A percentile compares a stretch with the other conserved stretches of the same genome.
These are phyloP conservation scores for Triplophysa rosa DNA, from an alignment of 2,113 vertebrate genomes.

Conservation along the genomic window DNA sequence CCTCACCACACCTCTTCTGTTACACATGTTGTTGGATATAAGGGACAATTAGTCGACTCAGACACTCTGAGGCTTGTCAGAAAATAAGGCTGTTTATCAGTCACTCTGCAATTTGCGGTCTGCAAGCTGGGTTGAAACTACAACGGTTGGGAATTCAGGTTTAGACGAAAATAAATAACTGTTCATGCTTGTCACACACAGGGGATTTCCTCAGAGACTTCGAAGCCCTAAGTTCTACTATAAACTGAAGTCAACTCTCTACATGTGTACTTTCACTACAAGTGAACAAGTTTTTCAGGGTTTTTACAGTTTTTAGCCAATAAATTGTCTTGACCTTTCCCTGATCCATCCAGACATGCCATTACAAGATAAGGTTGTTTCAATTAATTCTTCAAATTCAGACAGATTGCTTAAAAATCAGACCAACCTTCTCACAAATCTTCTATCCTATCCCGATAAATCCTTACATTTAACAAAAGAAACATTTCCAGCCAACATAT, in stretches of 20 bases:
- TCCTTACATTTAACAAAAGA: too few relatives aligned
- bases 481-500: too few relatives aligned
- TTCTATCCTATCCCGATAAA: too few relatives aligned
- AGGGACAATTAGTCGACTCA: slow-evolving; percentile 50
- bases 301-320: neutral
- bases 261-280: too few relatives aligned
- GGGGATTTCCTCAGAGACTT: slow-evolving; percentile 3
- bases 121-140: slow-evolving; percentile 2
- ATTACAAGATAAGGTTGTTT: too few relatives aligned
- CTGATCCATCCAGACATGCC: neutral
- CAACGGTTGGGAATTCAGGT: slow-evolving; percentile 7
- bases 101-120: slow-evolving; percentile 17
- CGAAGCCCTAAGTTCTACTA: slow-evolving; percentile 15
- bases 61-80: slow-evolving; percentile 34
- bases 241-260: slow-evolving; percentile 23
- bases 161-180: slow-evolving; percentile 47
- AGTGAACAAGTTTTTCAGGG: neutral
- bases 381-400: too few relatives aligned
- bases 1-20: slow-evolving; percentile 16
- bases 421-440: too few relatives aligned
- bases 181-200: slow-evolving; percentile 45
- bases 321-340: neutral
- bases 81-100: slow-evolving; percentile 40
- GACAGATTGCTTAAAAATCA: too few relatives aligned
- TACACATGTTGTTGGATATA: slow-evolving; percentile 38